Evolutionary conservation across 2,797 vertebrate genomes (phyloP).

Genomic region (Sitta carolinensis): DNA sequence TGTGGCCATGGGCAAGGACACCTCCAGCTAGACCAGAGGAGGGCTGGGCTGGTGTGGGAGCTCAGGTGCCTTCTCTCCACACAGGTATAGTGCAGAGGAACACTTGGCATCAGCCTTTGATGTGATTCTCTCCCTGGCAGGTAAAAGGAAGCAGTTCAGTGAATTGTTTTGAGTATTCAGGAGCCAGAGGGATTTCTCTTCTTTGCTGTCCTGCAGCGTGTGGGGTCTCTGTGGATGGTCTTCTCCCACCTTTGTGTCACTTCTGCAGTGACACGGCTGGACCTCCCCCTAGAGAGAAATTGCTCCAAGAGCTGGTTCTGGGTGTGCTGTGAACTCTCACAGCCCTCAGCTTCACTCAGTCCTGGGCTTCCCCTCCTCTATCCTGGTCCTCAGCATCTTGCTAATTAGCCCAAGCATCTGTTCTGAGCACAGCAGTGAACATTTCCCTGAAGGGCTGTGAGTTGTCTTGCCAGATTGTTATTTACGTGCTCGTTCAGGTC

Average conservation of each 20-base stretch:
- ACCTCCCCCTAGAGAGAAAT: neutral
- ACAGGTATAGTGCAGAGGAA: accelerated
- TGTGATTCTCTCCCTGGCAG: neutral
- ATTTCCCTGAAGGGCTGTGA: neutral
- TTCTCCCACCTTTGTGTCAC: neutral
- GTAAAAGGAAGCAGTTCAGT: neutral
- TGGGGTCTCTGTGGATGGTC: neutral
- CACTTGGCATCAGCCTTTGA: neutral
- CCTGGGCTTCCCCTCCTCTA: neutral
- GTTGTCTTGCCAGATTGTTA: constrained; percentile 4
- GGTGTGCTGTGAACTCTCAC: neutral
- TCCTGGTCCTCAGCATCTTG: neutral
- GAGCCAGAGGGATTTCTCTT: neutral
- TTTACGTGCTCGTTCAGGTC: constrained; percentile 31
- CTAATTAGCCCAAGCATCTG: constrained; percentile 34
- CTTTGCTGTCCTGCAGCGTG: neutral
- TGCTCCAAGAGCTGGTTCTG: neutral
- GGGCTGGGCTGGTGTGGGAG: neutral
- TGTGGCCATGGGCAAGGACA: neutral
- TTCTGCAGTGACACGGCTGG: accelerated
- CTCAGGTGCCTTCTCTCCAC: neutral
- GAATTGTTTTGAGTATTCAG: neutral
- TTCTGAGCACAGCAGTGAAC: neutral
- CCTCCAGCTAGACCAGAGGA: neutral
- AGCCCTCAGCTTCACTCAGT: neutral